Conservation (phyloP, 2,888 invertebrate species). For the Matsumyia berberina region DNA sequence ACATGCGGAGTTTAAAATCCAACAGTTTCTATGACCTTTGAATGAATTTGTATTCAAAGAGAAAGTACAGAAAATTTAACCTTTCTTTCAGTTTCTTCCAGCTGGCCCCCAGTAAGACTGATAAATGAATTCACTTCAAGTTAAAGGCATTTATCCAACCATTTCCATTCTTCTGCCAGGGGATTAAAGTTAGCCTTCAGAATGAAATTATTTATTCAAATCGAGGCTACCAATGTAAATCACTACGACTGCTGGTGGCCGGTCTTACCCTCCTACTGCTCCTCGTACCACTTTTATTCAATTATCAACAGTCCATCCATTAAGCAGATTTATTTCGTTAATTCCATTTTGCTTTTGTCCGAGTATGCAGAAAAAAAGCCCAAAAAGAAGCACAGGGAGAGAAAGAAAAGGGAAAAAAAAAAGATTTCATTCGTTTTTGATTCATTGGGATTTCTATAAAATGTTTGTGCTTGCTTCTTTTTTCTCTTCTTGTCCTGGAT, state of each 20-base stretch:
- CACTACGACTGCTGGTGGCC: conserved; percentile 13
- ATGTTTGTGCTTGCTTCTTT: conserved; percentile 33
- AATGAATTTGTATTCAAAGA: not conserved
- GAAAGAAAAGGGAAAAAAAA: not conserved
- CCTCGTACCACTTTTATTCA: conserved; percentile 56
- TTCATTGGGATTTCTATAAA: conserved; percentile 68
- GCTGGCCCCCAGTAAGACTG: conserved; percentile 30
- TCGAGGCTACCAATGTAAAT: conserved; percentile 59
- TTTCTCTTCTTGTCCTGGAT: conserved; percentile 15
- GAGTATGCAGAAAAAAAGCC: conserved; percentile 20
- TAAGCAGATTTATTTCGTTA: conserved; percentile 73
- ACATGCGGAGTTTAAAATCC: too few species aligned
- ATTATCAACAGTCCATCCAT: conserved; percentile 74
- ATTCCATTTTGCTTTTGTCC: conserved; percentile 65
- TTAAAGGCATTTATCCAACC: conserved; percentile 52
- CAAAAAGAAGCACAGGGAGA: not conserved
- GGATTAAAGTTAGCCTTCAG: conserved; percentile 57
- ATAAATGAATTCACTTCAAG: conserved; percentile 50
- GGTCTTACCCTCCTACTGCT: not conserved
- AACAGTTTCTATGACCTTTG: not conserved
- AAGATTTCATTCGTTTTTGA: conserved; percentile 53
- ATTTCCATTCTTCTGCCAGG: conserved; percentile 24
- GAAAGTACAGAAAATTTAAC: conserved; percentile 11
- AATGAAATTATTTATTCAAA: conserved; percentile 67
- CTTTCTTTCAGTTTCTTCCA: conserved; percentile 14